Evolutionary conservation across 92 coral and sea anemone species (phyloP).

Genomic region (Epizoanthus illoricatus): DNA sequence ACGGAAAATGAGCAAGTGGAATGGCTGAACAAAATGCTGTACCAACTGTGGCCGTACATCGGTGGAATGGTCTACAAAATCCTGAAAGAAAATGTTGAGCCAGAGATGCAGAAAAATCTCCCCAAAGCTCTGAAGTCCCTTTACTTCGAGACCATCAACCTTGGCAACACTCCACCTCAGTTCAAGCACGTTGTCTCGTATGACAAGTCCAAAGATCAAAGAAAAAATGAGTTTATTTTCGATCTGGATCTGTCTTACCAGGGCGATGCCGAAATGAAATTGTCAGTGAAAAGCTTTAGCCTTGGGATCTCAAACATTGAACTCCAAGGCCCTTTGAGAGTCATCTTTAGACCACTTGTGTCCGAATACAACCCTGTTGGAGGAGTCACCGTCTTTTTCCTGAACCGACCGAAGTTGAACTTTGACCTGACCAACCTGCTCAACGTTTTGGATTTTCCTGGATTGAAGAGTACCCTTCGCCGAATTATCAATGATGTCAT

Average conservation of each 20-base stretch:
- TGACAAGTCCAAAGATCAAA: conserved; percentile 44
- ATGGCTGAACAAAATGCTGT: conserved; percentile 90
- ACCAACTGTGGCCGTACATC: conserved; percentile 97
- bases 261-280: conserved; percentile 90
- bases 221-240: conserved; percentile 71
- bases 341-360: conserved; percentile 92
- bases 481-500: conserved; percentile 87
- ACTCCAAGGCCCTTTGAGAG: conserved; percentile 78
- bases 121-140: conserved; percentile 77
- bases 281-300: conserved; percentile 71
- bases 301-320: conserved; percentile 85
- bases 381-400: conserved; percentile 88
- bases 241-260: conserved; percentile 83
- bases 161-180: conserved; percentile 86
- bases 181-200: conserved; percentile 79
- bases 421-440: conserved; percentile 88
- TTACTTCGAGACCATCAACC: conserved; percentile 88
- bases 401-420: conserved; percentile 89
- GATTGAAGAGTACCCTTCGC: conserved; percentile 90
- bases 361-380: conserved; percentile 91
- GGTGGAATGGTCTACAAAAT: conserved; percentile 92
- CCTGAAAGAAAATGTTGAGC: conserved; percentile 88
- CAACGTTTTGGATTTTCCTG: conserved; percentile 95
- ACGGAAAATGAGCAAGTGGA: conserved; percentile 88
- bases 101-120: conserved; percentile 93